A percentile compares a stretch with the other conserved stretches of the same genome.
phyloP scores from a whole-genome alignment of 2,888 invertebrate species.

The Dascillus cervinus region DNA sequence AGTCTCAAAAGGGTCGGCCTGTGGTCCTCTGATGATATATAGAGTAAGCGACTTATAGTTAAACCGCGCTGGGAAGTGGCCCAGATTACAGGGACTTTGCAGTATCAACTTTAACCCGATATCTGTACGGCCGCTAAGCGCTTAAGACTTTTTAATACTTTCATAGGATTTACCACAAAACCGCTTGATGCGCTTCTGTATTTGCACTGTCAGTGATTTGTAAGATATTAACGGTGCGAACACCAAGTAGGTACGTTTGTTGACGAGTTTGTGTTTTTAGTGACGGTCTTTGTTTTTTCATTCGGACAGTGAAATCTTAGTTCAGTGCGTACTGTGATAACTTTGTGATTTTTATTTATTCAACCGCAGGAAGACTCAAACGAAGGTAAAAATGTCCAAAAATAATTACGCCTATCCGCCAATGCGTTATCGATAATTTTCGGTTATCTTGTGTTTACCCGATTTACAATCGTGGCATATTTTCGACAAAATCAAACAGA shows the following conservation, averaged over 20 bases:
- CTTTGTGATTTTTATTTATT: too few relatives aligned
- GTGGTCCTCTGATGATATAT: conserved; percentile 54
- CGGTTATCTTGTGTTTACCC: too few relatives aligned
- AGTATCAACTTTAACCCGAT: conserved; percentile 50
- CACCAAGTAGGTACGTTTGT: conserved; percentile 9
- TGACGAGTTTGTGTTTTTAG: too few relatives aligned
- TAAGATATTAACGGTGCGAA: conserved; percentile 36
- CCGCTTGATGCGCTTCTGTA: conserved; percentile 33
- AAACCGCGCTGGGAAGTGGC: conserved; percentile 70
- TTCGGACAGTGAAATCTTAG: too few relatives aligned
- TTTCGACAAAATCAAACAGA: too few relatives aligned
- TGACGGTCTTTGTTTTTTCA: too few relatives aligned
- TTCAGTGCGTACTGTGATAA: too few relatives aligned
- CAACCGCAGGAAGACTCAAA: too few relatives aligned
- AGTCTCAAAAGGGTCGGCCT: conserved; percentile 42
- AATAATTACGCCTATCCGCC: too few relatives aligned
- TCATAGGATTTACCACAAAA: conserved; percentile 45
- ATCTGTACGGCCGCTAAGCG: conserved; percentile 56
- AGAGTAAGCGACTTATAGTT: conserved; percentile 67
- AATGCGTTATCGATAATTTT: too few relatives aligned
- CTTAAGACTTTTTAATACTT: conserved; percentile 69
- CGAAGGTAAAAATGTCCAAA: too few relatives aligned
- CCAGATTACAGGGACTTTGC: conserved; percentile 58
- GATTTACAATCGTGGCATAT: too few relatives aligned
- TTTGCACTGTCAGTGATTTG: conserved; percentile 39